Evolutionary conservation across 2,797 vertebrate species (phyloP), one percentile per base, ranked within the genome.

Genomic region (Bradypodion pumilum): DNA sequence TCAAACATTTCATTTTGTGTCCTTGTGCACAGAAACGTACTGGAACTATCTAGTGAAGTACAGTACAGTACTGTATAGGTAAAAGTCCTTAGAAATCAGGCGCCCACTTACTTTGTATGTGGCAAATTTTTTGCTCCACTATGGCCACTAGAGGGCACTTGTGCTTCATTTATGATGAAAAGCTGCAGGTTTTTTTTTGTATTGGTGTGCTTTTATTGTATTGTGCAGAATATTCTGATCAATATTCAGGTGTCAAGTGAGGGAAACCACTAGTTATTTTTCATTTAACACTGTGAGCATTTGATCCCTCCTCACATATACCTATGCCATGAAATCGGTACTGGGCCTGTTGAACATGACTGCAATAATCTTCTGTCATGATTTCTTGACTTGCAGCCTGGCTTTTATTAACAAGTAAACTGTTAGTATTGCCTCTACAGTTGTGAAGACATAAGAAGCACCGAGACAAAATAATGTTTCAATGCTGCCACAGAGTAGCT

Each of bases 131-230:
- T 60, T 81, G n/a, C 19, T 8, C 21, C 13, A 49, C 19, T 52
- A n/a, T 81, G 4, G 81, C 90, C 95, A 89, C 93, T 89, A 92
- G 95, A 90, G 94, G 94, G 15, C 62, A 88, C 88, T 49, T 74
- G 69, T 74, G 93, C 80, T 89, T 40, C 89, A 89, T 5, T 9
- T 27, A 80, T 37, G 16, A 81, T 56, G 8, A 73, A 49, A 5
- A 77, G 4, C 1, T 63, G 0, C 2, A 25, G 35, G 35, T 4
- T 13, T 25, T 4, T 4, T 13, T 21, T 56, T 29, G 2, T 23
- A 37, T 0, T 1, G 29, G 46, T 49, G 19, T 16, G 52, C 3
- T 56, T 56, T 56, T 56, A 15, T 23, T 15, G 9, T 25, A 37
- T 49, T 40, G 15, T 29, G 27, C 76, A 75, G 76, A 1, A 42